Conservation (phyloP, 2,888 invertebrate genomes). For the Electrophaes corylata region DNA sequence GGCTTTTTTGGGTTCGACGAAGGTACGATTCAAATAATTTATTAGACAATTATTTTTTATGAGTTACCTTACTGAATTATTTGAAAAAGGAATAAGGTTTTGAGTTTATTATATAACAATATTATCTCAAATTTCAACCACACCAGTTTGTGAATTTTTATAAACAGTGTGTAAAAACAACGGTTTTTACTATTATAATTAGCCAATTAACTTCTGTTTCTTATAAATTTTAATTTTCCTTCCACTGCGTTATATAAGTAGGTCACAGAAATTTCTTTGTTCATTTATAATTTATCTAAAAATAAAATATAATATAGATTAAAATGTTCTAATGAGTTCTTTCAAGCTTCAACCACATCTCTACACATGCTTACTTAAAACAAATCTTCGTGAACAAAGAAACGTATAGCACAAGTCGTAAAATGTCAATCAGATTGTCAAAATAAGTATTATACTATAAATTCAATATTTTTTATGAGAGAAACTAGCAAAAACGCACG, state of each 20-base stretch:
- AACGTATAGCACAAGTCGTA: too few species aligned
- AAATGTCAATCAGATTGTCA: too few species aligned
- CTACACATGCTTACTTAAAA: background rate
- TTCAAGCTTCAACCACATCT: background rate
- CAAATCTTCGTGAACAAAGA: background rate
- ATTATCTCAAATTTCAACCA: background rate
- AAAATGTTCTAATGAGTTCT: background rate
- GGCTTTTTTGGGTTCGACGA: constrained; percentile 72
- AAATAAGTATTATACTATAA: too few species aligned
- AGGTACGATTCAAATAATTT: constrained; percentile 54
- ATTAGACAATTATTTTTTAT: constrained; percentile 21
- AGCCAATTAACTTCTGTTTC: too few species aligned
- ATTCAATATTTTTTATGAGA: too few species aligned
- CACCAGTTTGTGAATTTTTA: background rate
- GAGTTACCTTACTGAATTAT: background rate
- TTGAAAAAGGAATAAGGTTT: background rate
- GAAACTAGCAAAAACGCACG: too few species aligned
- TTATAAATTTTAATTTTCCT: too few species aligned
- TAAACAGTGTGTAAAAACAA: too few species aligned
- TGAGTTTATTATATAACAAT: background rate
- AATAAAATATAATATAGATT: background rate
- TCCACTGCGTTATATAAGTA: background rate
- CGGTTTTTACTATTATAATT: too few species aligned
- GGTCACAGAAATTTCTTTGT: background rate
- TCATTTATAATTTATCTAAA: background rate